Conservation (phyloP, 2,888 invertebrate species). For the Salpingus planirostris region DNA sequence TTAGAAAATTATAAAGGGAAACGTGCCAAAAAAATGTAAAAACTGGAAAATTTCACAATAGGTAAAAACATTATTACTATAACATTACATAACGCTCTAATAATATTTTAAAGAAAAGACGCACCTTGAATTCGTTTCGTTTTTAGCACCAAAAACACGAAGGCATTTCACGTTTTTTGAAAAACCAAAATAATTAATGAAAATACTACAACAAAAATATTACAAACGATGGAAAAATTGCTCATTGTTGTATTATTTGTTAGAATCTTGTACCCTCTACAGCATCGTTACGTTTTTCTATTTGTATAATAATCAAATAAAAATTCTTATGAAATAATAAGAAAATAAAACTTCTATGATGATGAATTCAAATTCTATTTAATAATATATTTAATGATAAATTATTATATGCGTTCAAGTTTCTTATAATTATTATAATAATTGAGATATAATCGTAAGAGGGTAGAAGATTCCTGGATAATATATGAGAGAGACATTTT, state of each 20-base stretch:
- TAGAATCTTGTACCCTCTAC: slow-evolving; percentile 23
- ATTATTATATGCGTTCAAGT: slow-evolving; percentile 14
- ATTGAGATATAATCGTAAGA: slow-evolving; percentile 9
- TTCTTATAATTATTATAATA: slow-evolving; percentile 10
- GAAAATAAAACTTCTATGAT: slow-evolving; percentile 1
- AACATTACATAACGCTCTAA: too few relatives aligned
- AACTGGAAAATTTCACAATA: slow-evolving; percentile 9
- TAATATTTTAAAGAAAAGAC: too few relatives aligned
- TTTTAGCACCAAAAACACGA: slow-evolving; percentile 10
- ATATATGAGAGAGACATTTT: slow-evolving; percentile 20
- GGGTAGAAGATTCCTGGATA: slow-evolving; percentile 21
- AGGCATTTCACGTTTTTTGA: slow-evolving; percentile 4
- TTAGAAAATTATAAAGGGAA: slow-evolving; percentile 3
- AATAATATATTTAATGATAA: slow-evolving; percentile 12
- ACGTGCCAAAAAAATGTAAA: slow-evolving; percentile 12
- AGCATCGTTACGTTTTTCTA: slow-evolving; percentile 13
- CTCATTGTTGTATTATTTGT: slow-evolving; percentile 39
- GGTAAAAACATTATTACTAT: too few relatives aligned
- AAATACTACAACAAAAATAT: too few relatives aligned
- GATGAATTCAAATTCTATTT: neutral
- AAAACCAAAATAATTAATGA: too few relatives aligned
- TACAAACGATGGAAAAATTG: slow-evolving; percentile 28
- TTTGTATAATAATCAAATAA: too few relatives aligned
- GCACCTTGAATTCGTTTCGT: slow-evolving; percentile 9
- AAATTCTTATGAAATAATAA: too few relatives aligned